Conservation (phyloP, 2,888 invertebrate species). For the Meteorus colon region DNA sequence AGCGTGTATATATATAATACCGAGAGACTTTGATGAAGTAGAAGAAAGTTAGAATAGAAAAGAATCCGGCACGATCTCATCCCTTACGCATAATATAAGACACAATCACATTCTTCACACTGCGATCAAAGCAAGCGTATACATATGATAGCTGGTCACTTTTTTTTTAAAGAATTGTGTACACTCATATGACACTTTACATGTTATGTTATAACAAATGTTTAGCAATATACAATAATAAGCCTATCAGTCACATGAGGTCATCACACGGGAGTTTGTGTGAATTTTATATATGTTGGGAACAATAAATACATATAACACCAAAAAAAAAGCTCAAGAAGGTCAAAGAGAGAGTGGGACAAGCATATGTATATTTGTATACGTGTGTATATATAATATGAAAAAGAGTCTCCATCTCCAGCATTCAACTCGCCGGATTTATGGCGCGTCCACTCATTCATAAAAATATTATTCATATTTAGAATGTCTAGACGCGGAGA, state of each 20-base stretch:
- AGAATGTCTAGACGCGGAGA: constrained; percentile 68
- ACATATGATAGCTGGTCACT: not conserved
- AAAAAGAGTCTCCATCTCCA: constrained; percentile 31
- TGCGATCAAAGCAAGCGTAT: constrained; percentile 42
- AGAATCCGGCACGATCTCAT: not conserved
- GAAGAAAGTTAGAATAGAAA: constrained; percentile 20
- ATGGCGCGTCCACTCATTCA: constrained; percentile 71
- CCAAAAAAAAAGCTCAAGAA: constrained; percentile 38
- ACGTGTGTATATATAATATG: constrained; percentile 21
- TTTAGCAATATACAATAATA: constrained; percentile 70
- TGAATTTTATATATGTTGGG: constrained; percentile 41
- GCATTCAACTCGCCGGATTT: constrained; percentile 60
- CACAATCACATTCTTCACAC: constrained; percentile 50
- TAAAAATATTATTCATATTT: constrained; percentile 73
- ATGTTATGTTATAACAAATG: constrained; percentile 63
- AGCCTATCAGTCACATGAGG: constrained; percentile 69
- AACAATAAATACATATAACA: constrained; percentile 35
- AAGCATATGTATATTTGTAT: constrained; percentile 8
- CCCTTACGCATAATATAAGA: constrained; percentile 14
- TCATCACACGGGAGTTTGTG: constrained; percentile 46
- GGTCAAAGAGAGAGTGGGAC: constrained; percentile 39
- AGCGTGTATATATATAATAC: constrained; percentile 1
- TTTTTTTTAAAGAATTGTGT: not conserved
- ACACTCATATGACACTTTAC: not conserved
- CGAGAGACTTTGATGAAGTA: constrained; percentile 22